Evolutionary conservation across 2,113 vertebrate genomes (phyloP).

Genomic region (Lota lota): DNA sequence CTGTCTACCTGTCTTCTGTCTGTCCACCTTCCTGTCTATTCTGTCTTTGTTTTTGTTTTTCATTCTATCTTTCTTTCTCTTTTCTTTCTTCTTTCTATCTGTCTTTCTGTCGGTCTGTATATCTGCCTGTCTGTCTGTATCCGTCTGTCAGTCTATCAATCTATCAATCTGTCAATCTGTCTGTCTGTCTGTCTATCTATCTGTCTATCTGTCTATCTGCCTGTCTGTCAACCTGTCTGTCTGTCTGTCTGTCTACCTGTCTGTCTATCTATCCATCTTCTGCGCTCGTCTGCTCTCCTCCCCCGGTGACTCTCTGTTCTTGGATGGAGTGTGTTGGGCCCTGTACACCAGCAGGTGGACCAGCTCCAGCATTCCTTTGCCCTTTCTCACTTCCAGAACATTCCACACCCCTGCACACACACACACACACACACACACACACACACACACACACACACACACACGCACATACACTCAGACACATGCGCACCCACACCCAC

Average conservation of each 20-base stretch:
- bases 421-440: constrained; percentile 24
- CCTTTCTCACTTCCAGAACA: constrained; percentile 57
- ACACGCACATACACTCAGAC: too few relatives aligned
- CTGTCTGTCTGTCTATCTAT: constrained; percentile 6
- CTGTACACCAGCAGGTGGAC: constrained; percentile 70
- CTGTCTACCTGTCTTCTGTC: neutral
- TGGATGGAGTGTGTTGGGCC: constrained; percentile 52
- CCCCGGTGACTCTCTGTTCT: constrained; percentile 43
- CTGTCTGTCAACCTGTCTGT: neutral
- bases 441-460: too few relatives aligned
- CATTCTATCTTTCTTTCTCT: constrained; percentile 25
- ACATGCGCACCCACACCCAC: too few relatives aligned
- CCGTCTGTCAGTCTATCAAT: neutral
- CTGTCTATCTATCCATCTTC: constrained; percentile 15
- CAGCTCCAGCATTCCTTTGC: constrained; percentile 66
- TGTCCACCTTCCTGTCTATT: neutral
- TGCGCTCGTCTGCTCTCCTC: neutral
- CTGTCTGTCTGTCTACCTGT: neutral
- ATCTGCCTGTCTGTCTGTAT: neutral
- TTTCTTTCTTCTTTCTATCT: constrained; percentile 40
- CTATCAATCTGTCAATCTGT: constrained; percentile 3
- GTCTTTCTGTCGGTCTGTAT: constrained; percentile 33
- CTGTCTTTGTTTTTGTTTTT: neutral
- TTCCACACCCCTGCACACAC: constrained; percentile 44
- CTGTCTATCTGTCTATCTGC: constrained; percentile 8